These are phyloP conservation scores for Bucorvus abyssinicus DNA, from an alignment of 2,797 vertebrate genomes.

Conservation along the genomic window DNA sequence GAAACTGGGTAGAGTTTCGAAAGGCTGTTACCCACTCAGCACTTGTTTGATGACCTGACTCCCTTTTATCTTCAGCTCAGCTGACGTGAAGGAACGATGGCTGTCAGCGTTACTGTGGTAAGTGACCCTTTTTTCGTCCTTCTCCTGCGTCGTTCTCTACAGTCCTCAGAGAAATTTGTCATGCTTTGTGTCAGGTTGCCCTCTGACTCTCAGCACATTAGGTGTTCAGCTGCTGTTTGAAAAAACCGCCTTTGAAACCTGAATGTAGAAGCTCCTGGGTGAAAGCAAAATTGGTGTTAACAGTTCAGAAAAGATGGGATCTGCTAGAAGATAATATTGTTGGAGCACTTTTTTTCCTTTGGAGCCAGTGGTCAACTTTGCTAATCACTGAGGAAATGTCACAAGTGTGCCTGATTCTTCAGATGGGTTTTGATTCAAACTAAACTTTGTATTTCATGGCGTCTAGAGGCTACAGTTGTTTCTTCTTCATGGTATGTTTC, in stretches of 20 bases:
- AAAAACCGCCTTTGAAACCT: neutral
- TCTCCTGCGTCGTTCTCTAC: neutral
- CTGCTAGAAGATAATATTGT: neutral
- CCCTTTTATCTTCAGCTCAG: conserved; percentile 77
- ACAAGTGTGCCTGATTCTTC: neutral
- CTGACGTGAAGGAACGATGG: conserved; percentile 85
- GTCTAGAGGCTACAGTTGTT: neutral
- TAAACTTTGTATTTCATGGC: neutral
- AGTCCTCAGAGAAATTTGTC: neutral
- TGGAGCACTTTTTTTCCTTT: neutral
- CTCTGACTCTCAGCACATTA: neutral
- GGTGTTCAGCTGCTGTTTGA: neutral
- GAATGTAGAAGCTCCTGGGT: neutral
- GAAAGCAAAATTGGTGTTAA: neutral
- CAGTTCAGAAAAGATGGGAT: neutral
- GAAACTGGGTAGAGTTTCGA: conserved; percentile 29
- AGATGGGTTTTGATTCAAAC: neutral
- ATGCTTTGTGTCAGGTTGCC: neutral
- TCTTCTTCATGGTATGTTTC: neutral
- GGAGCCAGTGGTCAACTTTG: neutral
- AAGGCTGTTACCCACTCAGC: conserved; percentile 10
- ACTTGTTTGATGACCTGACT: conserved; percentile 48
- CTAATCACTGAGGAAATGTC: neutral
- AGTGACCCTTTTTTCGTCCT: neutral
- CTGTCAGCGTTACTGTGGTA: conserved; percentile 82